These are phyloP conservation scores for Pycnomerus fuliginosus DNA, from an alignment of 2,888 invertebrate species.

Conservation along the genomic window DNA sequence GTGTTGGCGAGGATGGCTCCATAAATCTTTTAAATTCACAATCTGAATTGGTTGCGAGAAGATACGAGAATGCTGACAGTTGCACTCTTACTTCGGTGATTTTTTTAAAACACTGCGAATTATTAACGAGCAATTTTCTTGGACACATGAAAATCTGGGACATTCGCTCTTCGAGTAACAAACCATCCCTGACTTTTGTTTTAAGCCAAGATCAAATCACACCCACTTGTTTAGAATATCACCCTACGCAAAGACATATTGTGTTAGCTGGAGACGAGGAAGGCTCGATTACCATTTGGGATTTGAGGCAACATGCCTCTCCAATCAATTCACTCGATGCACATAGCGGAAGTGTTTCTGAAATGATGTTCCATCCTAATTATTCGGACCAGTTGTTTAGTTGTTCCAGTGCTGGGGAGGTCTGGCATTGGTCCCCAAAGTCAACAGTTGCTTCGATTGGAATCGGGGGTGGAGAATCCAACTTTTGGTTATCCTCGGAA, in stretches of 20 bases:
- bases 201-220: conserved; percentile 73
- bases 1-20: conserved; percentile 83
- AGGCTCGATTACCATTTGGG: conserved; percentile 84
- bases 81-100: conserved; percentile 75
- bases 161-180: conserved; percentile 63
- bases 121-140: conserved; percentile 81
- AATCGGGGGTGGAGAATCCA: conserved; percentile 40
- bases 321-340: conserved; percentile 82
- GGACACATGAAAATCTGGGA: conserved; percentile 93
- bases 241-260: conserved; percentile 87
- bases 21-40: conserved; percentile 60
- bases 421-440: conserved; percentile 88
- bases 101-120: conserved; percentile 71
- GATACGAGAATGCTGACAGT: conserved; percentile 73
- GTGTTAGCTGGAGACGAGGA: conserved; percentile 82
- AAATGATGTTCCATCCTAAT: conserved; percentile 83
- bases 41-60: conserved; percentile 54
- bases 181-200: conserved; percentile 70
- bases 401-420: conserved; percentile 76
- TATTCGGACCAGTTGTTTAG: conserved; percentile 83
- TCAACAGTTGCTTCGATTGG: conserved; percentile 11
- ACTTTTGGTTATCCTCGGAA: conserved; percentile 69
- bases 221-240: conserved; percentile 74
- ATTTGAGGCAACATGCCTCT: conserved; percentile 78
- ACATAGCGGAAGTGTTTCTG: conserved; percentile 74